Evolutionary conservation across 2,113 vertebrate species (phyloP), one percentile per base, ranked within the genome.

Genomic region (Abramis brama): DNA sequence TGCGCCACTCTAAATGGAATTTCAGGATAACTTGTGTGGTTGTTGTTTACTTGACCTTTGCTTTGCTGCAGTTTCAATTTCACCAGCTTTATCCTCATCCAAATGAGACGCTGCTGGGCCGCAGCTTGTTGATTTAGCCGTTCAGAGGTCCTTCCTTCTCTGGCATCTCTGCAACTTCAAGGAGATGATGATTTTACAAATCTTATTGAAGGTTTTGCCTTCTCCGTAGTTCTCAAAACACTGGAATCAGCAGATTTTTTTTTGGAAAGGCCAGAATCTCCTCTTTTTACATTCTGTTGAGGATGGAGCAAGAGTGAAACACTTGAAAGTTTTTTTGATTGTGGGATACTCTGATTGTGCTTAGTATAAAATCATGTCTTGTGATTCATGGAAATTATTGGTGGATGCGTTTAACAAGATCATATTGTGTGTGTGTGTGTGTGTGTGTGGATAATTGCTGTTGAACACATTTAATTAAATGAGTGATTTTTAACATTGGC

Each of bases 31-130:
- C 30, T 33, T 15, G 30, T 57, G 8, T 36, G 50, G 43, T 70
- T 82, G 79, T 70, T 82, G 80, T 82, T 82, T 82, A 52, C 62
- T 82, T 82, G 82, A 83, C 82, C 82, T 73, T 73, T 71, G 47
- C 30, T 71, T 43, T 9, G 8, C 33, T 73, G 68, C 13, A 23
- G 66, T 73, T 83, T 83, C 82, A 57, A 83, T 83, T 83, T 73
- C 68, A 43, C 30, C 68, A 13, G 82, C 68, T 73, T 82, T 57
- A 73, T 59, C 82, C 68, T 71, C 30, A 83, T 83, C 68, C 68
- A 73, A 21, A 71, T 73, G 50, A 74, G 68, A 73, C 10, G 11
- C 19, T 21, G 11, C 19, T 21, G 17, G 27, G 62, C 45, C 23
- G n/a, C 2, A 17, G 59, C 17, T 47, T 81, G 79, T 52, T 70